Evolutionary conservation across 2,113 vertebrate genomes (phyloP).

Genomic region (Caranx ignobilis): DNA sequence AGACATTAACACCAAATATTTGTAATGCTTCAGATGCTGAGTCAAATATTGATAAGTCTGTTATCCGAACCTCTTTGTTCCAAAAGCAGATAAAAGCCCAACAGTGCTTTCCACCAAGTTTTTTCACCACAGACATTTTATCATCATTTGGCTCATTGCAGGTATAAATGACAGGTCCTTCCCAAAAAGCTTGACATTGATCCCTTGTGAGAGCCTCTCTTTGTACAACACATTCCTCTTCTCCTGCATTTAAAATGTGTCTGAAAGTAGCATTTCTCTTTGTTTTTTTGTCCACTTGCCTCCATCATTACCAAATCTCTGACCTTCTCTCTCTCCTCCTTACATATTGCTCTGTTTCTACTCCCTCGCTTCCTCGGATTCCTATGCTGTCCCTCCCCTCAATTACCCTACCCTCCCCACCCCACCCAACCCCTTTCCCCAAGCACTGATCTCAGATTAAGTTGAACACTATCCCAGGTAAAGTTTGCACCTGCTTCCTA

Average conservation of each 20-base stretch:
- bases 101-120: constrained; percentile 45
- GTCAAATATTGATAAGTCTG: not conserved
- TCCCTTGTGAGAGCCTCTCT: constrained; percentile 87
- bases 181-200: constrained; percentile 62
- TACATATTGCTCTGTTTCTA: constrained; percentile 45
- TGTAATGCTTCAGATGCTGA: not conserved
- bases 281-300: constrained; percentile 40
- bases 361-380: constrained; percentile 56
- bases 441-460: constrained; percentile 83
- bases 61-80: not conserved
- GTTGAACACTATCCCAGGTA: constrained; percentile 81
- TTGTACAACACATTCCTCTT: constrained; percentile 82
- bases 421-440: constrained; percentile 42
- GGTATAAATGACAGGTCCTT: constrained; percentile 49
- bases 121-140: constrained; percentile 54
- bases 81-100: constrained; percentile 32
- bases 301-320: constrained; percentile 53
- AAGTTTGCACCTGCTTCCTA: constrained; percentile 76
- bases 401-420: constrained; percentile 45
- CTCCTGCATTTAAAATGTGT: constrained; percentile 43
- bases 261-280: constrained; percentile 60
- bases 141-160: constrained; percentile 55
- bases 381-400: constrained; percentile 62
- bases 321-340: constrained; percentile 52
- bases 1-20: not conserved